A percentile compares a stretch with the other conserved stretches of the same genome.
phyloP scores from a whole-genome alignment of 2,113 vertebrate species.

The Chaenocephalus aceratus region DNA sequence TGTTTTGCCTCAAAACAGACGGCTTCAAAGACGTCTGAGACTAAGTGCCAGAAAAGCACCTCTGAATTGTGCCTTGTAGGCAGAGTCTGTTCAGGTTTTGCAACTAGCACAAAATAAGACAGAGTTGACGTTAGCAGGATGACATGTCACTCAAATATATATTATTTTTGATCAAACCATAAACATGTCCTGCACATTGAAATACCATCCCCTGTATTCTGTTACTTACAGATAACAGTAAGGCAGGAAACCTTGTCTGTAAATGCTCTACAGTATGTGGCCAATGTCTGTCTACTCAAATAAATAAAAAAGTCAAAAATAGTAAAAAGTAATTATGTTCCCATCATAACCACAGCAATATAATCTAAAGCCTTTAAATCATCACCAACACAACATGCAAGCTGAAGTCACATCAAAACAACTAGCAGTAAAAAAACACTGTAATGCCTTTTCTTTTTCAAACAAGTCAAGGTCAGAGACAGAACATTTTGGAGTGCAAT shows the following conservation, averaged over 20 bases:
- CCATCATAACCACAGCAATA: background rate
- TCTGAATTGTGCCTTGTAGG: constrained; percentile 21
- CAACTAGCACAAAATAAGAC: constrained; percentile 23
- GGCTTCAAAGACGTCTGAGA: constrained; percentile 56
- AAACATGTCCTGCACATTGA: background rate
- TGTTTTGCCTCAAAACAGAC: constrained; percentile 36
- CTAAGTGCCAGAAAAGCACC: constrained; percentile 34
- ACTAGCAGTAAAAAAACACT: background rate
- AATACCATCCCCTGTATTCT: background rate
- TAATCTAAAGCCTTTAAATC: background rate
- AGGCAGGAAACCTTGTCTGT: background rate
- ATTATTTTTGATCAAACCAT: constrained; percentile 6
- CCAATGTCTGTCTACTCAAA: background rate
- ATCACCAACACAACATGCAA: background rate
- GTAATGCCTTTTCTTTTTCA: constrained; percentile 1
- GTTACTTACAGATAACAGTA: background rate
- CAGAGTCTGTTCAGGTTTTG: constrained; percentile 36
- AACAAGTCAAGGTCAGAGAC: constrained; percentile 30
- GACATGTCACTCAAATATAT: constrained; percentile 17
- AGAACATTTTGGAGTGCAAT: constrained; percentile 5
- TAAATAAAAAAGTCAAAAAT: background rate
- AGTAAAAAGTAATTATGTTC: background rate
- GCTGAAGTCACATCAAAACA: background rate
- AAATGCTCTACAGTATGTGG: background rate
- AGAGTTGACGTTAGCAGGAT: background rate